Conservation (phyloP, 1,140 invertebrate genomes). For the Caenorhabditis elegans region DNA sequence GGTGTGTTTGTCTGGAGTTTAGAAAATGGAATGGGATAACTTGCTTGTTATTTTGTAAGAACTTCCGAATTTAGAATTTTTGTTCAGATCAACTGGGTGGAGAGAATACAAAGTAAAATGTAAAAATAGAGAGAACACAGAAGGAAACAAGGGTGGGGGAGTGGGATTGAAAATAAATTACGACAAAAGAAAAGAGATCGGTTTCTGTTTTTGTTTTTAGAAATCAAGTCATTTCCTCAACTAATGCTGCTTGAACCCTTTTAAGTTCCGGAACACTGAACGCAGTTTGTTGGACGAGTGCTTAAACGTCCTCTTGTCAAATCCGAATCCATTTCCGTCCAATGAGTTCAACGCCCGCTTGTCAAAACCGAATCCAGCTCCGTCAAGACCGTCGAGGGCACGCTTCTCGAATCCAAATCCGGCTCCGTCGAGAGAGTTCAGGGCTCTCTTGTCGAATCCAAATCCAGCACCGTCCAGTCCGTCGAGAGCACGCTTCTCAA, state of each 20-base stretch:
- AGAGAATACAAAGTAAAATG: too few species aligned
- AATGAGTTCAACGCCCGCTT: conserved; percentile 32
- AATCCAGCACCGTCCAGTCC: conserved; percentile 27
- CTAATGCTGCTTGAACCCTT: not conserved
- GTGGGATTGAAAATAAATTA: not conserved
- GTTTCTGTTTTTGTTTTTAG: not conserved
- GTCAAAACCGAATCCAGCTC: conserved; percentile 33
- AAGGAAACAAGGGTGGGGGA: not conserved
- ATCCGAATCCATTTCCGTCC: conserved; percentile 40
- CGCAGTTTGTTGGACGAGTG: conserved; percentile 1
- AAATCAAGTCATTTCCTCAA: not conserved
- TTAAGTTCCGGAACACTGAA: conserved; percentile 17
- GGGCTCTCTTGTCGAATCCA: conserved; percentile 37
- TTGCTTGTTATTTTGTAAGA: not conserved
- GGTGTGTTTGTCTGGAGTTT: not conserved
- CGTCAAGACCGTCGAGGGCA: conserved; percentile 36
- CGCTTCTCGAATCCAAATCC: conserved; percentile 41
- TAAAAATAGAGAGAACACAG: not conserved
- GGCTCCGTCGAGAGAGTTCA: conserved; percentile 37
- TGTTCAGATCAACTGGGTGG: not conserved
- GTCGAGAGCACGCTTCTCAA: conserved; percentile 39
- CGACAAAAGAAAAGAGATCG: not conserved
- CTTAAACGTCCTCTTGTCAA: conserved; percentile 34
- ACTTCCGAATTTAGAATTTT: not conserved
- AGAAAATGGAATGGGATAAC: not conserved